Conservation (phyloP, 2,797 vertebrate genomes). For the Malacoraja senta region DNA sequence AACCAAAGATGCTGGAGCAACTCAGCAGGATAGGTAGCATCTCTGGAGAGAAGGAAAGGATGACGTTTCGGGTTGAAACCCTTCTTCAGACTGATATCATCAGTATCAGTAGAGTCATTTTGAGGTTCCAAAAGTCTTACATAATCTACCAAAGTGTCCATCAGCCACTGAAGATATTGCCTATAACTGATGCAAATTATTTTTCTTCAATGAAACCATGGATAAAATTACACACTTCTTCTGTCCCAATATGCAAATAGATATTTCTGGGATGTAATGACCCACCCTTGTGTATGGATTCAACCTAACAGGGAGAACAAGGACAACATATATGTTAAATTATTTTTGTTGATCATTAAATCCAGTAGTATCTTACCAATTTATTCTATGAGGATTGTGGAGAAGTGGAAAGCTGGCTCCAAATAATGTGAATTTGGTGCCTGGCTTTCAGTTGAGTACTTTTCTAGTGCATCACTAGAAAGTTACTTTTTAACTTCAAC, state of each 20-base stretch:
- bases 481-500: background rate
- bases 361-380: background rate
- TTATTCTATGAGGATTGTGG: background rate
- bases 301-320: background rate
- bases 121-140: background rate
- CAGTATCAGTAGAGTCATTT: too few species aligned
- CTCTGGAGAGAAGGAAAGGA: too few species aligned
- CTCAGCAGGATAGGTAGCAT: too few species aligned
- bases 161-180: background rate
- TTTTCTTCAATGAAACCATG: background rate
- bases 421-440: background rate
- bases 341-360: background rate
- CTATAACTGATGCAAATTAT: background rate
- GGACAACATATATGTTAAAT: background rate
- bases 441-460: conserved; percentile 7
- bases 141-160: background rate
- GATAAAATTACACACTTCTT: background rate
- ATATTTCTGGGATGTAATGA: background rate
- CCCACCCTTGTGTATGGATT: background rate
- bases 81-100: too few species aligned
- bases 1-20: too few species aligned
- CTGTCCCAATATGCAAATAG: background rate
- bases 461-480: background rate
- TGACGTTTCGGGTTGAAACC: too few species aligned
- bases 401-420: background rate